These are phyloP conservation scores for Leptodactylus fallax DNA, from an alignment of 2,797 vertebrate genomes.

Conservation along the genomic window DNA sequence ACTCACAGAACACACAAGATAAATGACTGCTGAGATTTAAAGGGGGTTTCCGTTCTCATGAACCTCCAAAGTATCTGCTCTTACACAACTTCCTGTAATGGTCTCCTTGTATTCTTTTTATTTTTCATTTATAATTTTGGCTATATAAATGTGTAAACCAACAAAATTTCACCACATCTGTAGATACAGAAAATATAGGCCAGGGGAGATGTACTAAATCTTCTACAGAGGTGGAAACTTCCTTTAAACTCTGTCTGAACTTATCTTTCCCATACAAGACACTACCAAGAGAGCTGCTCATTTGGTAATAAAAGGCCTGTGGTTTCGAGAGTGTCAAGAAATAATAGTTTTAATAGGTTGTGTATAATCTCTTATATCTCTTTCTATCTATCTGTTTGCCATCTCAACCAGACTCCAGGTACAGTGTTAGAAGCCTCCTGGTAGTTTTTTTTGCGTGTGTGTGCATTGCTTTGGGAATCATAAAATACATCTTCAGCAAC, in stretches of 20 bases:
- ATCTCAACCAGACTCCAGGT: too few relatives aligned
- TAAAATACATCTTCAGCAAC: too few relatives aligned
- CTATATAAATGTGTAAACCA: not conserved
- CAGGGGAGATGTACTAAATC: not conserved
- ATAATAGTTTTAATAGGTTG: too few relatives aligned
- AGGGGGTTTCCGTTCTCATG: constrained; percentile 13
- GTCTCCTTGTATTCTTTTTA: not conserved
- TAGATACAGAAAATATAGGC: not conserved
- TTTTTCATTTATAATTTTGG: too few relatives aligned
- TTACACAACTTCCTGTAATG: not conserved
- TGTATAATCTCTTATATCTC: not conserved
- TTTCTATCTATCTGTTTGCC: too few relatives aligned
- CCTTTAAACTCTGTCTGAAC: constrained; percentile 11
- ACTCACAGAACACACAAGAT: constrained; percentile 7
- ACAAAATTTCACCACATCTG: not conserved
- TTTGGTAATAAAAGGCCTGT: not conserved
- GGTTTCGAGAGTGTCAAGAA: not conserved
- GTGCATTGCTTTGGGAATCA: too few relatives aligned
- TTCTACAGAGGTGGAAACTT: not conserved
- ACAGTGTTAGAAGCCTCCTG: too few relatives aligned
- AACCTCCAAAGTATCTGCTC: not conserved
- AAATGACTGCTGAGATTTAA: not conserved
- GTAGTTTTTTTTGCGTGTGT: too few relatives aligned
- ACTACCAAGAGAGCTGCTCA: not conserved
- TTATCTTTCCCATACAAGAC: not conserved